These are phyloP conservation scores for Planococcus citri DNA, from an alignment of 1,140 invertebrate genomes.

Conservation along the genomic window DNA sequence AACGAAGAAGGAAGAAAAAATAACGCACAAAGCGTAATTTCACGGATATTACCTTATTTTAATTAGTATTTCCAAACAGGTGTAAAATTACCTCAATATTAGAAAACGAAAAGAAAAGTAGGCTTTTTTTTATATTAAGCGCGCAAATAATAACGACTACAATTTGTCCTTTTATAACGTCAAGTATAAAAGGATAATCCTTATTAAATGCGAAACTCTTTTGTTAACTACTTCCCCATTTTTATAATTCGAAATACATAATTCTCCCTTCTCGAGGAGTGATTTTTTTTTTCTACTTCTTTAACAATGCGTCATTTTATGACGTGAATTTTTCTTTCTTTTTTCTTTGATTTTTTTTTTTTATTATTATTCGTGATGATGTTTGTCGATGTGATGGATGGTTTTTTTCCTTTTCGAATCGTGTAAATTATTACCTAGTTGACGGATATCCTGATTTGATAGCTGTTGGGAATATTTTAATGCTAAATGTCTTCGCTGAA, in stretches of 20 bases:
- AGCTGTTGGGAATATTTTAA: too few species aligned
- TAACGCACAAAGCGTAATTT: background rate
- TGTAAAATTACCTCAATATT: constrained; percentile 8
- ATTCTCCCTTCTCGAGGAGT: background rate
- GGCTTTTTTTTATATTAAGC: background rate
- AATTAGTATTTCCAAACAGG: background rate
- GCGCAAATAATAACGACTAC: background rate
- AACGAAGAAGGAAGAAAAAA: too few species aligned
- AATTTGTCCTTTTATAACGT: constrained; percentile 2
- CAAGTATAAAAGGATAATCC: constrained; percentile 2
- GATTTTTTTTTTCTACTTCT: background rate
- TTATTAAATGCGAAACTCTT: constrained; percentile 1
- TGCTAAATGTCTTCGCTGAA: too few species aligned
- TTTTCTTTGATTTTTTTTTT: too few species aligned
- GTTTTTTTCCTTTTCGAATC: too few species aligned
- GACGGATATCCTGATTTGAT: too few species aligned
- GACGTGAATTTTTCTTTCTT: background rate
- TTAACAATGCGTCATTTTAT: background rate
- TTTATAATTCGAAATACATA: constrained; percentile 4
- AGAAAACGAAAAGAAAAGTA: background rate
- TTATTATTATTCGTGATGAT: too few species aligned
- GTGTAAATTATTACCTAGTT: too few species aligned
- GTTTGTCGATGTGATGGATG: too few species aligned
- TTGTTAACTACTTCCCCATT: background rate
- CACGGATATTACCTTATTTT: constrained; percentile 3